Evolutionary conservation across 2,113 vertebrate species (phyloP), one percentile per base, ranked within the genome.

Genomic region (Pedetes capensis): DNA sequence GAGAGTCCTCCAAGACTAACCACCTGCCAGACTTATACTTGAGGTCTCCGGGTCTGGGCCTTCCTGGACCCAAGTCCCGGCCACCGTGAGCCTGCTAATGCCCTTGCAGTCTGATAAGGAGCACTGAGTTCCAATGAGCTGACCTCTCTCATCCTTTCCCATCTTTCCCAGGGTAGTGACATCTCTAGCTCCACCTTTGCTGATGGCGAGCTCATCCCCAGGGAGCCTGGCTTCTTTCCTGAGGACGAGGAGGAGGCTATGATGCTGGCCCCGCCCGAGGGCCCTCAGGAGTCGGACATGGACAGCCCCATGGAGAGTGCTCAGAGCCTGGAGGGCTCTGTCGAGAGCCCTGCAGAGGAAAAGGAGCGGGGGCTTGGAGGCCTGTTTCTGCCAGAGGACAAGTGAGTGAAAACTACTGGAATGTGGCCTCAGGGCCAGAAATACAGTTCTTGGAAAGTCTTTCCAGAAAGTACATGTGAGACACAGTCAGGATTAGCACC

Each of bases 241-340:
- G 98, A 98, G 69, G 97, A 97, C 1, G 96, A 98, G 95, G 99
- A 98, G 87, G 99, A 99, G 53, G 92, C 88, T 0, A 98, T 99
- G 98, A 98, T 98, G 2, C 97, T 99, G 55, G 97, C 98, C 3
- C 98, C 98, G n/a, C 98, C 97, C 0, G 99, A 99, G 95, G 96
- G 97, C 66, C 98, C 98, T 82, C 98, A 98, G 91, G 99, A 99
- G 94, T 99, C 98, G 0, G 99, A 99, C 98, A 98, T 98, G 98
- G 99, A 99, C 98, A 99, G 99, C 3, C 99, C 99, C n/a, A 98
- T 99, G 80, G 99, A 99, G 96, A 99, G 99, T 0, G 98, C 98
- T 61, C 99, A 98, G 69, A 99, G 98, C 82, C 99, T 99, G 0
- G 99, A 99, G 93, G 98, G 98, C 29, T 99, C 98, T 0, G 99